These are phyloP conservation scores for Masnerella sp. DNA, from an alignment of 2,888 invertebrate species.

Conservation along the genomic window DNA sequence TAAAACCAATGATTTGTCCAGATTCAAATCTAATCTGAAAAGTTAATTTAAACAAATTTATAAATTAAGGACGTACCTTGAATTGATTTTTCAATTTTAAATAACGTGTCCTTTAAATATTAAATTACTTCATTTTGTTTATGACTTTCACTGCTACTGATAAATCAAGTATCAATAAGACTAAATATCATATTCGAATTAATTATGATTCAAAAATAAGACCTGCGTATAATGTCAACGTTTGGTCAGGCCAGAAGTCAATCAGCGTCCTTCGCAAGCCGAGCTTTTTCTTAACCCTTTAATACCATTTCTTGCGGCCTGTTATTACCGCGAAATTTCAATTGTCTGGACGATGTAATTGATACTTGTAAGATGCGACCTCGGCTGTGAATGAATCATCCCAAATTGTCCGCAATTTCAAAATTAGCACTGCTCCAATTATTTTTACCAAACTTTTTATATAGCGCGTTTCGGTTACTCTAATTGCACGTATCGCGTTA, in stretches of 20 bases:
- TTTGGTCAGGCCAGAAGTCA: constrained; percentile 40
- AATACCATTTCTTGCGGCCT: constrained; percentile 54
- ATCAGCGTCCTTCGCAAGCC: constrained; percentile 50
- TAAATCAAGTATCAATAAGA: too few relatives aligned
- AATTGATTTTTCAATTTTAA: too few relatives aligned
- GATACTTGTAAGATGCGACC: constrained; percentile 49
- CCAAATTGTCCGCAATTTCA: constrained; percentile 42
- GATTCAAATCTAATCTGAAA: constrained; percentile 19
- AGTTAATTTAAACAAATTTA: too few relatives aligned
- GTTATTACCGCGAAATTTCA: constrained; percentile 59
- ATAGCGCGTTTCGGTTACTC: constrained; percentile 9
- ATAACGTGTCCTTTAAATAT: too few relatives aligned
- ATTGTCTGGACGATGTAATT: constrained; percentile 60
- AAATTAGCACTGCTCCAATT: constrained; percentile 40
- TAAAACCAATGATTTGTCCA: too few relatives aligned
- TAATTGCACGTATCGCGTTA: constrained; percentile 34
- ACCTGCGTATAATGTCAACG: constrained; percentile 44
- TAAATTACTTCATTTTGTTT: too few relatives aligned
- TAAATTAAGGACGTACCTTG: too few relatives aligned
- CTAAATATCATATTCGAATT: constrained; percentile 30
- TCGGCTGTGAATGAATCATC: constrained; percentile 51
- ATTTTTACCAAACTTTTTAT: constrained; percentile 37
- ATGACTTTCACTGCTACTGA: too few relatives aligned
- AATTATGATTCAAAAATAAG: constrained; percentile 41
- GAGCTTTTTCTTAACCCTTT: constrained; percentile 53